phyloP scores from a whole-genome alignment of 2,797 vertebrate genomes.

The Chloroceryle inda region DNA sequence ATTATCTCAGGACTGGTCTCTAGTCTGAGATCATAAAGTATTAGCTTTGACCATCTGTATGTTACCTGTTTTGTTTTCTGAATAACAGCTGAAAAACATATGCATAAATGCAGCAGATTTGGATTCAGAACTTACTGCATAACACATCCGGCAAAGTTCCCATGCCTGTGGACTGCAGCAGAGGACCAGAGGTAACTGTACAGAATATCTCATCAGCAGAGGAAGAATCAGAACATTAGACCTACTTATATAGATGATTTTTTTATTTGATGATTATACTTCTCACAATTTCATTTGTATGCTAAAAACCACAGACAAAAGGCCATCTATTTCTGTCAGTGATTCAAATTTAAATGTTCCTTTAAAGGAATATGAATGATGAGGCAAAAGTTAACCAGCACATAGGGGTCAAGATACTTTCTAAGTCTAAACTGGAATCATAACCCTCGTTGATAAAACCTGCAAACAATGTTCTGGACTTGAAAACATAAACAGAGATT shows the following conservation, averaged over 20 bases:
- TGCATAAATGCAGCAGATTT: not conserved
- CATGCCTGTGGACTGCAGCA: not conserved
- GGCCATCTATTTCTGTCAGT: not conserved
- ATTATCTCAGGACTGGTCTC: not conserved
- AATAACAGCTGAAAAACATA: not conserved
- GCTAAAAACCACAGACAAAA: not conserved
- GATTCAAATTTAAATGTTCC: not conserved
- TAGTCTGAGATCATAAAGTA: not conserved
- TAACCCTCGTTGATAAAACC: not conserved
- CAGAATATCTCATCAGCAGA: not conserved
- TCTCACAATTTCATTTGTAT: slow-evolving; percentile 22
- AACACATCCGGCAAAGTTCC: not conserved
- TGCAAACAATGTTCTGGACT: not conserved
- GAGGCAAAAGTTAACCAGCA: not conserved
- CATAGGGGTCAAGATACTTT: not conserved
- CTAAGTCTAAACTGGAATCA: not conserved
- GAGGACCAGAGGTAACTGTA: not conserved
- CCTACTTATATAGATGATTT: not conserved
- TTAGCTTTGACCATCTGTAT: not conserved
- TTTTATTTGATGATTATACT: not conserved
- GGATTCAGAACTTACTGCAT: not conserved
- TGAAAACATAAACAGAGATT: not conserved
- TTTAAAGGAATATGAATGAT: not conserved
- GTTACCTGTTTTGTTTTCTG: not conserved
- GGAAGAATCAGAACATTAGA: not conserved